These are phyloP conservation scores for Oncorhynchus tshawytscha DNA, from an alignment of 2,113 vertebrate species.

Conservation along the genomic window DNA sequence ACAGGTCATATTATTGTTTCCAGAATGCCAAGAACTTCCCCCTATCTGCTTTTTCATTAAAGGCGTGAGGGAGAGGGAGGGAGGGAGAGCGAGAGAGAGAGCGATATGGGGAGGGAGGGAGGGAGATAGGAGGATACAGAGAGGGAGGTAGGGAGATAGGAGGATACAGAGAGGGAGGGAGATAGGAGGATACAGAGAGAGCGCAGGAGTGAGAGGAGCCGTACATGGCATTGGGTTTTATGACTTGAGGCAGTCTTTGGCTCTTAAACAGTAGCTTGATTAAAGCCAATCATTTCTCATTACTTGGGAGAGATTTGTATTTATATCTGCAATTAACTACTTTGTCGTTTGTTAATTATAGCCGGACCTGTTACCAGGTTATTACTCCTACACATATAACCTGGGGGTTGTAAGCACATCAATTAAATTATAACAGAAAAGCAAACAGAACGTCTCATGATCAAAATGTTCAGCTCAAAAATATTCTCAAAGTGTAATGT, in stretches of 20 bases:
- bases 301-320: not conserved
- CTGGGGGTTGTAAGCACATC: no score
- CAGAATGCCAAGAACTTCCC: slow-evolving; percentile 27
- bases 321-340: no score
- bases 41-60: slow-evolving; percentile 29
- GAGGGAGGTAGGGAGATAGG: not conserved
- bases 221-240: not conserved
- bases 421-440: no score
- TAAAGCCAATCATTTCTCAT: not conserved
- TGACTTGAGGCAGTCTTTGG: not conserved
- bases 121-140: not conserved
- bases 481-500: no score
- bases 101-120: not conserved
- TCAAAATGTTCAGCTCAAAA: no score
- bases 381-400: no score
- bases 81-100: not conserved
- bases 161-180: not conserved
- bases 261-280: not conserved
- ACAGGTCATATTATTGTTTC: slow-evolving; percentile 40
- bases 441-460: no score
- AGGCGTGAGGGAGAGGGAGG: not conserved
- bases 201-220: not conserved
- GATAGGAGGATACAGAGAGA: not conserved
- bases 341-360: no score
- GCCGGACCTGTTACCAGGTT: no score